Base-by-base conservation (phyloP, 2,113 vertebrate genomes). In the Colaptes auratus region DNA sequence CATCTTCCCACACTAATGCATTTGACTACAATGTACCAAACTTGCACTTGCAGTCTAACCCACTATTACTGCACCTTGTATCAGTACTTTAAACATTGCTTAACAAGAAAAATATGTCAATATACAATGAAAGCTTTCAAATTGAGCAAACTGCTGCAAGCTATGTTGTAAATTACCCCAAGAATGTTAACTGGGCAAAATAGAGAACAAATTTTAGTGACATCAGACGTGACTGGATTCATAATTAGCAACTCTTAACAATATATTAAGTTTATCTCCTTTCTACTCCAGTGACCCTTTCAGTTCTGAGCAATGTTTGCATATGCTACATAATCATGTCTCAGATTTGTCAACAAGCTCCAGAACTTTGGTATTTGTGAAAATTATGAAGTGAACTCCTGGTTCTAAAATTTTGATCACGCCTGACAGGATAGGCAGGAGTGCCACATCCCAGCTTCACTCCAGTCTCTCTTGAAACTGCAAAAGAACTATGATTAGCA, bases 101-200 rank as follows among this genome's bases (percentile, higher is more conserved):
- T 98, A 98, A 97, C 98, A 98, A 98, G 97, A 98, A 97, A 97
- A 98, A 97, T 98, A 98, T 98, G 97, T 97, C 98, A 98, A 98
- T 97, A 97, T 92, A 96, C 96, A 98, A 94, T 95, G 98, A 98
- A 98, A 96, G 95, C 97, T 98, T 98, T 93, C 95, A 97, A 97
- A 98, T 96, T 96, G 98, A 98, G 98, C 95, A 97, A 98, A 97
- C 80, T 92, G 98, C 98, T 97, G 83, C 90, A 92, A 98, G 97
- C 96, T 91, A 96, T 93, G 96, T 95, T 97, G 96, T 98, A 98
- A 99, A 98, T 98, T 97, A 98, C 97, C 96, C 91, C 93, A 98
- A 97, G 98, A 99, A 98, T 97, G 97, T 96, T 85, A 97, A 98
- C 97, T 82, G 91, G 87, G 93, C 89, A 96, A 98, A 97, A 97